Base-by-base conservation (phyloP, 2,888 invertebrate genomes). In the Macaria notata region DNA sequence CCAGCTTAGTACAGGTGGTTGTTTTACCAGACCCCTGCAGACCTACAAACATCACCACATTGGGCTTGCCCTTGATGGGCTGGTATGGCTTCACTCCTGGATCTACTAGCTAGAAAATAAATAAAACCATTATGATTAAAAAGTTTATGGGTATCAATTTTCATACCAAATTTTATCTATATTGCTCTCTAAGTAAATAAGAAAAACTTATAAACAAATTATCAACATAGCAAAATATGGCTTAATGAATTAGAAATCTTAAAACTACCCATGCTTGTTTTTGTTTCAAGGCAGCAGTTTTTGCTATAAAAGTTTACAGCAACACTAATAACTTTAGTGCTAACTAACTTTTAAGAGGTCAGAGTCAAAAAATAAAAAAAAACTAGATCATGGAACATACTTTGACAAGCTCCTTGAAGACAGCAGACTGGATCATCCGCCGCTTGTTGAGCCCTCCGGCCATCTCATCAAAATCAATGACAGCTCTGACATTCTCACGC, bases 401-500 rank as follows among this genome's bases (percentile, higher is more conserved):
- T 93, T 99, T 99, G 7, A 99, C 96, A 54, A 99, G 94, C 92
- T 99, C 99, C 83, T 98, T 98, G 86, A 98, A 99, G 0, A 99
- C 99, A 54, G 99, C 98, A 70, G 98, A 99, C 83, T 99, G 99
- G 73, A 99, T 99, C 97, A 99, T 98, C 57, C 98, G 94, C 51
- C 99, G 93, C 81, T 99, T 99, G 86, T 99, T 99, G 48, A 99
- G 95, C 5, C 99, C 99, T 42, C 97, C 97, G 71, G 99, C 99
- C 98, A 99, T 99, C 84, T 99, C 99, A 79, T 99, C 99, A 87
- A 99, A 99, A 88, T 99, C 98, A 84, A 99, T 99, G 64, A 98
- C 98, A 47, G 96, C 94, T 57, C 98, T 94, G 33, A 99, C 99
- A 98, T 99, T 99, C 90, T 99, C 99, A 66, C 98, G 93, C 44